These are phyloP conservation scores for Taphrorychus bicolor DNA, from an alignment of 2,888 invertebrate genomes.

Conservation along the genomic window DNA sequence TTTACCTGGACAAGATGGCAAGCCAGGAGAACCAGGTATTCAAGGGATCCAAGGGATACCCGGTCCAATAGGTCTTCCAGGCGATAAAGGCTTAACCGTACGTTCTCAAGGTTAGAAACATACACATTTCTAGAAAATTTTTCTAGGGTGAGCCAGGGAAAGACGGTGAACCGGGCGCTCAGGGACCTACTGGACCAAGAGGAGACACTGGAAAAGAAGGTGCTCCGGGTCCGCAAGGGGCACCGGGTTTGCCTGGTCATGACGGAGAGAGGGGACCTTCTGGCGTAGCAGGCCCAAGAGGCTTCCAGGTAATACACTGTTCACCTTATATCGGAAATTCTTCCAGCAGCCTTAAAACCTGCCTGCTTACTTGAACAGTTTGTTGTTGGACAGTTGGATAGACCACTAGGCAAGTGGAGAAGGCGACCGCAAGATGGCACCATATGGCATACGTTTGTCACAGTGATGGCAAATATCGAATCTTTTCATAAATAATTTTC, in stretches of 20 bases:
- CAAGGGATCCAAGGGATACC: conserved; percentile 82
- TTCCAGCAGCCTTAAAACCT: neutral
- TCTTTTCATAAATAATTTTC: too few relatives aligned
- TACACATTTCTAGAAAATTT: too few relatives aligned
- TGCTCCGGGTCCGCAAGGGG: conserved; percentile 75
- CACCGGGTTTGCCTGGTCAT: conserved; percentile 74
- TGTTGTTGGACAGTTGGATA: too few relatives aligned
- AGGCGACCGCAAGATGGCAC: too few relatives aligned
- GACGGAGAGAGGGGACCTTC: conserved; percentile 79
- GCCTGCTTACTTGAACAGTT: neutral
- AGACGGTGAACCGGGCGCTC: conserved; percentile 78
- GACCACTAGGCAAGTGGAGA: too few relatives aligned
- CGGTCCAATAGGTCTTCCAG: conserved; percentile 78
- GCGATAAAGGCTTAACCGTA: conserved; percentile 78
- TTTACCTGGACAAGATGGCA: conserved; percentile 83
- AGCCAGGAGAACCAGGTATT: conserved; percentile 82
- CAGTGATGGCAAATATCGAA: too few relatives aligned
- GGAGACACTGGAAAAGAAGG: conserved; percentile 84
- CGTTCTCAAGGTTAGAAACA: too few relatives aligned
- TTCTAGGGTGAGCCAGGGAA: conserved; percentile 78
- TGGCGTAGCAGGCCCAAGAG: conserved; percentile 79
- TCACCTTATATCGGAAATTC: too few relatives aligned
- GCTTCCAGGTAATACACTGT: conserved; percentile 72
- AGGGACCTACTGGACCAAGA: conserved; percentile 78
- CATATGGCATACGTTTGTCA: too few relatives aligned